These are phyloP conservation scores for Furcifer pardalis DNA, from an alignment of 2,797 vertebrate species.

Conservation along the genomic window DNA sequence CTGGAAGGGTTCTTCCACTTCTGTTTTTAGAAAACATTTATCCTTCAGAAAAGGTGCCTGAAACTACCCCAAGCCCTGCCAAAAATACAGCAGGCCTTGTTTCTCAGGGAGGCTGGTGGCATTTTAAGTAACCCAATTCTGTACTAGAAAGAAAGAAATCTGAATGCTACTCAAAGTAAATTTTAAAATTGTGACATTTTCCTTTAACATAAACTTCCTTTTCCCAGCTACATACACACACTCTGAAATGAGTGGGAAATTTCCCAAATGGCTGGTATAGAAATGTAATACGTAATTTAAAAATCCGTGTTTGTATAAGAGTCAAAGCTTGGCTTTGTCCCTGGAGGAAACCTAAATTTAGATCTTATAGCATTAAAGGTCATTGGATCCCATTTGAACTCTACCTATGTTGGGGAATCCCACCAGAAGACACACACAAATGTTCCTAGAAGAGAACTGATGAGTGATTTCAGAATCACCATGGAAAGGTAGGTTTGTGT, in stretches of 20 bases:
- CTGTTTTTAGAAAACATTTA: not conserved
- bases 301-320: fast-evolving
- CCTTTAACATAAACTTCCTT: not conserved
- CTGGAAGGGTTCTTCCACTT: too few species aligned
- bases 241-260: not conserved
- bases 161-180: not conserved
- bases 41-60: not conserved
- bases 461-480: not conserved
- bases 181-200: not conserved
- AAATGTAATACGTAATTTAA: fast-evolving
- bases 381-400: constrained; percentile 12
- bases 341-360: constrained; percentile 52
- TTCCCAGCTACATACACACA: not conserved
- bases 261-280: too few species aligned
- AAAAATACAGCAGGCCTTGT: not conserved
- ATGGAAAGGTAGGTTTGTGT: not conserved
- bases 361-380: constrained; percentile 46
- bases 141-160: not conserved
- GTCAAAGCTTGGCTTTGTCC: not conserved
- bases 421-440: not conserved
- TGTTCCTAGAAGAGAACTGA: not conserved
- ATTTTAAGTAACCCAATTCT: not conserved
- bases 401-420: not conserved
- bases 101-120: not conserved
- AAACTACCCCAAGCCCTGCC: not conserved